Conservation (phyloP, 35 echinoderm and acorn worm genomes). For the Ophiothrix spiculata region DNA sequence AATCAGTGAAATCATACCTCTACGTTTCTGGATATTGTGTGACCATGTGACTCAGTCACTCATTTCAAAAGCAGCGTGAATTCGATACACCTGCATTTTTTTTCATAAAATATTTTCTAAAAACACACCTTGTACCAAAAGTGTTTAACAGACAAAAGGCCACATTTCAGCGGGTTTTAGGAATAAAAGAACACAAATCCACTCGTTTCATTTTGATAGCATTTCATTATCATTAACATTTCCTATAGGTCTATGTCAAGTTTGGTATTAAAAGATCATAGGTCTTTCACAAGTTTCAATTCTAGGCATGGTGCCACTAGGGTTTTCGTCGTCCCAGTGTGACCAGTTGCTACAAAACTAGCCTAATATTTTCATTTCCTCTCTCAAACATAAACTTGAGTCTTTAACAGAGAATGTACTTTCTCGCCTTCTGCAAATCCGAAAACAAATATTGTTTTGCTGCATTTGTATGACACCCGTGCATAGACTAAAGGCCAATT, state of each 20-base stretch:
- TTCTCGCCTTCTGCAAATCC: slow-evolving; percentile 5
- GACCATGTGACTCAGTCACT: no score
- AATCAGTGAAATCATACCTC: no score
- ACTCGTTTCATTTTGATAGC: not conserved
- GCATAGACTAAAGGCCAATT: not conserved
- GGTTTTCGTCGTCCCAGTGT: not conserved
- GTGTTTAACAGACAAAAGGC: no score
- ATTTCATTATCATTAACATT: slow-evolving; percentile 17
- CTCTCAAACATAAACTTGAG: not conserved
- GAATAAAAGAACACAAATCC: not conserved
- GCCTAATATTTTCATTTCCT: slow-evolving; percentile 3
- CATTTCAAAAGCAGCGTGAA: no score
- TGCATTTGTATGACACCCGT: not conserved
- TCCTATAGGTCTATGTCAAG: not conserved
- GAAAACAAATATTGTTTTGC: slow-evolving; percentile 9
- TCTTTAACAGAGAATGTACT: slow-evolving; percentile 12
- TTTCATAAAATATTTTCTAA: no score
- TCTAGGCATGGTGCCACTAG: not conserved
- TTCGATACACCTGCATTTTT: no score
- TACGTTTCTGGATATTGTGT: no score
- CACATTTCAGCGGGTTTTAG: not conserved
- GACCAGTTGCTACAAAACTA: not conserved
- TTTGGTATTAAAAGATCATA: not conserved
- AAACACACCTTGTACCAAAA: no score
- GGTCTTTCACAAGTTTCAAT: slow-evolving; percentile 5